Percentiles rank a stretch among this genome's conserved stretches.
Conservation (phyloP, 2,797 vertebrate species). For the Psittacula echo region DNA sequence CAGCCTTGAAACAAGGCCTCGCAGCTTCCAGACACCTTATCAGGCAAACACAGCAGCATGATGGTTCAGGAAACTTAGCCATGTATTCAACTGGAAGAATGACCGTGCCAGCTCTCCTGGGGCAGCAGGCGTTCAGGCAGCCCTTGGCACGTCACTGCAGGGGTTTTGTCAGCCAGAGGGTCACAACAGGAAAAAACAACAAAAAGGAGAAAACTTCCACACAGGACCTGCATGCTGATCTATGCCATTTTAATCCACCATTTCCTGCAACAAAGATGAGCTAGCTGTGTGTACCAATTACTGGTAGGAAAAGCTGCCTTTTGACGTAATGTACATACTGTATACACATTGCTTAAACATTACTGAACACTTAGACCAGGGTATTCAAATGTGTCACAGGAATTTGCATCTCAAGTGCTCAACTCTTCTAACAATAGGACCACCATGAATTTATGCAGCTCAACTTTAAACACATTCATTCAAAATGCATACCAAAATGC, state of each 20-base stretch:
- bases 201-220: neutral
- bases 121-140: neutral
- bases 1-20: neutral
- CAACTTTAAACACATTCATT: neutral
- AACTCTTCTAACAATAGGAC: neutral
- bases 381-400: neutral
- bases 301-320: neutral
- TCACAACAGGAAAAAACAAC: neutral
- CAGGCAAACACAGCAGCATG: neutral
- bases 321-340: neutral
- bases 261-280: neutral
- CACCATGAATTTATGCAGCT: neutral
- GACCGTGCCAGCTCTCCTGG: neutral
- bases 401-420: neutral
- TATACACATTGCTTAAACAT: neutral
- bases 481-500: neutral
- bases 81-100: neutral
- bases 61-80: neutral
- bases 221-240: neutral
- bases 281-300: fast-evolving
- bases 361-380: neutral
- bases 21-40: neutral
- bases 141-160: neutral
- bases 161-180: neutral
- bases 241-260: neutral